Evolutionary conservation across 2,888 invertebrate genomes (phyloP).

Genomic region (Dromius quadrimaculatus): DNA sequence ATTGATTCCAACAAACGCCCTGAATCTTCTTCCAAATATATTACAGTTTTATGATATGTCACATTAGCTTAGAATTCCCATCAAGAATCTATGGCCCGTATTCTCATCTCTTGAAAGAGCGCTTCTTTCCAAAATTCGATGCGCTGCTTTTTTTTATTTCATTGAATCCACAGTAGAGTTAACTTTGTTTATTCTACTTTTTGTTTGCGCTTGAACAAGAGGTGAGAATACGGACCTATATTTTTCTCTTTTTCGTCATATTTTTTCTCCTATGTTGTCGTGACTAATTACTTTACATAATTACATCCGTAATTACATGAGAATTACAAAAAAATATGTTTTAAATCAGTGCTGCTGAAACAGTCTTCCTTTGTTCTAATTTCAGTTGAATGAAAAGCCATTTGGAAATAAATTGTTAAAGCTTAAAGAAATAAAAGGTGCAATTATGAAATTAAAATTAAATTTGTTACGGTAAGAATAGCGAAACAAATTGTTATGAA

Average conservation of each 20-base stretch:
- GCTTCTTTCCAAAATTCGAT: too few relatives aligned
- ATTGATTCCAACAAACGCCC: too few relatives aligned
- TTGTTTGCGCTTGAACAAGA: too few relatives aligned
- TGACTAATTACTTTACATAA: conserved; percentile 51
- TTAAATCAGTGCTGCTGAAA: conserved; percentile 29
- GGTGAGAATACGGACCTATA: too few relatives aligned
- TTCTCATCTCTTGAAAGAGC: too few relatives aligned
- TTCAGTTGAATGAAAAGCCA: conserved; percentile 7
- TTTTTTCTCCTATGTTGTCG: conserved; percentile 20
- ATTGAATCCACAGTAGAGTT: too few relatives aligned
- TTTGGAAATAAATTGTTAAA: conserved; percentile 1
- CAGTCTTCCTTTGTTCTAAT: neutral
- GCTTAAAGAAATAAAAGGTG: conserved; percentile 4
- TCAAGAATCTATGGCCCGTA: too few relatives aligned
- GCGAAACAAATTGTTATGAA: conserved; percentile 19
- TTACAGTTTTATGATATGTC: too few relatives aligned
- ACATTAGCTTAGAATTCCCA: too few relatives aligned
- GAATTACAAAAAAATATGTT: conserved; percentile 40
- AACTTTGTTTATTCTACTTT: too few relatives aligned
- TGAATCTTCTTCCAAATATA: too few relatives aligned
- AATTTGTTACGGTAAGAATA: neutral
- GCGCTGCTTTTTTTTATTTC: too few relatives aligned
- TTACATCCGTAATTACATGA: conserved; percentile 50
- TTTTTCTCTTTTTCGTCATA: neutral
- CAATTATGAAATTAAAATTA: conserved; percentile 14